phyloP scores from a whole-genome alignment of 2,113 vertebrate genomes.

The Notothenia rossii region DNA sequence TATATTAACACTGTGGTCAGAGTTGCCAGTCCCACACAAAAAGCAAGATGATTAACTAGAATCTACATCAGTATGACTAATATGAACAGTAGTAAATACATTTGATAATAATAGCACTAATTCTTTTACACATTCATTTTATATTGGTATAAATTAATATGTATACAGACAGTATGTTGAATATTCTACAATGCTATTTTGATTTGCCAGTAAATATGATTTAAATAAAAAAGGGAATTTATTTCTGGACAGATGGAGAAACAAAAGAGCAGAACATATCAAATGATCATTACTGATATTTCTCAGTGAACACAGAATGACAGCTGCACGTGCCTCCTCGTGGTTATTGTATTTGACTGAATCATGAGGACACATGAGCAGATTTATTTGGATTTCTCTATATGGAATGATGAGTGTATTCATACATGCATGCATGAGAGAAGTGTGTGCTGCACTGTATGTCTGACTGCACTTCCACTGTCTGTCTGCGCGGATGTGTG shows the following conservation, averaged over 20 bases:
- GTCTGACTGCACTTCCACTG: conserved; percentile 63
- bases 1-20: conserved; percentile 13
- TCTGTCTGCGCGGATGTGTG: conserved; percentile 53
- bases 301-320: conserved; percentile 67
- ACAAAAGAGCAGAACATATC: conserved; percentile 44
- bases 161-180: background rate
- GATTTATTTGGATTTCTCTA: conserved; percentile 48
- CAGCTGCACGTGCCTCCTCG: conserved; percentile 65
- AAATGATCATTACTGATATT: conserved; percentile 58
- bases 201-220: background rate
- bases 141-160: background rate
- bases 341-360: conserved; percentile 42
- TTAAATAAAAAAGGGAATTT: conserved; percentile 2
- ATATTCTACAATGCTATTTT: background rate
- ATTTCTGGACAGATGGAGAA: conserved; percentile 18
- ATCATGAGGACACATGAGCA: conserved; percentile 31
- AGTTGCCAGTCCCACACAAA: conserved; percentile 15
- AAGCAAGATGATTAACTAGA: background rate
- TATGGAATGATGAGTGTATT: conserved; percentile 37
- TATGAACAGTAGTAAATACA: background rate
- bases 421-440: conserved; percentile 58
- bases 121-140: background rate
- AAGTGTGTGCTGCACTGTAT: conserved; percentile 48
- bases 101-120: background rate
- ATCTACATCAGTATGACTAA: background rate